A percentile compares a stretch with the other conserved stretches of the same genome.
Evolutionary conservation across 37 sponge, comb jelly and placozoan species (phyloP).

Genomic region (Ephydatia muelleri): DNA sequence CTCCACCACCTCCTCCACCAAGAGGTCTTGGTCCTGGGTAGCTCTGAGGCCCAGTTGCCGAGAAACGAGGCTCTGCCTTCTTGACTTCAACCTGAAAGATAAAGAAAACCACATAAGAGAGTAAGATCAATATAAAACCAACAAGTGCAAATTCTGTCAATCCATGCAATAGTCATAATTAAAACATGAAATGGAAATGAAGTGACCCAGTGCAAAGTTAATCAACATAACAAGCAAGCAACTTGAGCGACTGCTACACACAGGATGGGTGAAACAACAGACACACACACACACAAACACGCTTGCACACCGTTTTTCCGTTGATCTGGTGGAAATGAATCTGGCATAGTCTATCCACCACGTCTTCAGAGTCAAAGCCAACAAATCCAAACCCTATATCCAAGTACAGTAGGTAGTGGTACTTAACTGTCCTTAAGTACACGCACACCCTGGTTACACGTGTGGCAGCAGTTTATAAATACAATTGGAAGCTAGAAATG

Average conservation of each 20-base stretch:
- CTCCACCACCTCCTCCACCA: not conserved
- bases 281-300: constrained; percentile 1
- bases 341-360: constrained; percentile 27
- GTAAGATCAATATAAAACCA: too few relatives aligned
- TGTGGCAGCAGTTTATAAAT: not conserved
- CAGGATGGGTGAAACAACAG: constrained; percentile 16
- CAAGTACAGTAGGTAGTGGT: not conserved
- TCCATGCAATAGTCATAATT: not conserved
- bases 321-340: constrained; percentile 40
- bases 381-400: constrained; percentile 74
- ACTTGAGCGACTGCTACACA: not conserved
- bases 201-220: too few relatives aligned
- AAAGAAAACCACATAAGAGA: not conserved
- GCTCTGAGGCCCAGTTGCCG: not conserved
- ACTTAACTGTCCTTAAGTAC: constrained; percentile 1
- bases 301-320: constrained; percentile 46
- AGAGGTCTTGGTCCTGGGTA: not conserved
- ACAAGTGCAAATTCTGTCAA: too few relatives aligned
- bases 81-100: constrained; percentile 40
- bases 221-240: not conserved
- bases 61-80: constrained; percentile 37
- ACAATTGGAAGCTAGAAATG: not conserved
- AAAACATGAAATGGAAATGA: too few relatives aligned
- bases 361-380: constrained; percentile 33
- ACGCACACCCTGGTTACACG: not conserved